Evolutionary conservation across 2,888 invertebrate species (phyloP), one percentile per base, ranked within the genome.

Genomic region (Bellardia bayeri): DNA sequence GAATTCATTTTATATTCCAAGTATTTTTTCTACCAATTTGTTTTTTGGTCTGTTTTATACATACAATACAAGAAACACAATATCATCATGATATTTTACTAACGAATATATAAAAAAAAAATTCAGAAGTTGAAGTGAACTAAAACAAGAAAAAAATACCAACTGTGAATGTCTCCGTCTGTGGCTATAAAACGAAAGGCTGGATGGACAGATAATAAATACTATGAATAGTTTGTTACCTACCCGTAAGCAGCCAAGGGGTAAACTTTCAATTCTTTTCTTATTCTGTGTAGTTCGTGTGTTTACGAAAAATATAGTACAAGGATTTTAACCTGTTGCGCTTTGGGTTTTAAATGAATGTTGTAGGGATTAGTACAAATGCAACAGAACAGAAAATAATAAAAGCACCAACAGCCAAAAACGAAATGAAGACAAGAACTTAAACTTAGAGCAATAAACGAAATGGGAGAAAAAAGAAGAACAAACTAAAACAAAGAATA

Each of bases 241-340:
- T 37, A 30, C n/a, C 45, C 45, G 45, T 49, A 49, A 30, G n/a
- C 37, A 64, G 40, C 2, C 9, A 9, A 30, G 42, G n/a, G 11
- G 3, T 49, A 37, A 7, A 54, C 51, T 30, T 56, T 56, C 2
- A 51, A 14, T 33, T 45, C 33, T 30, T 42, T 68, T 33, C 11
- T 14, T 40, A 3, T 54, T 40, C 11, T 14, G 5, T 78, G 7
- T 30, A 42, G 9, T 61, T 13, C 30, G 68, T 54, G 63, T 45
- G 51, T 63, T 71, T 78, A 64, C 56, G n/a, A 58, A 74, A 37
- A 68, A 80, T 51, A 72, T 49, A 33, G 56, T 63, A 61, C 42
- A 61, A 72, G 78, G 72, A 81, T 74, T 72, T 61, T 49, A 81
- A 85, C 85, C 81, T 85, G 85, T 85, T 85, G 85, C 75, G 64